Evolutionary conservation across 2,797 vertebrate species (phyloP).

Genomic region (Argyrosomus regius): DNA sequence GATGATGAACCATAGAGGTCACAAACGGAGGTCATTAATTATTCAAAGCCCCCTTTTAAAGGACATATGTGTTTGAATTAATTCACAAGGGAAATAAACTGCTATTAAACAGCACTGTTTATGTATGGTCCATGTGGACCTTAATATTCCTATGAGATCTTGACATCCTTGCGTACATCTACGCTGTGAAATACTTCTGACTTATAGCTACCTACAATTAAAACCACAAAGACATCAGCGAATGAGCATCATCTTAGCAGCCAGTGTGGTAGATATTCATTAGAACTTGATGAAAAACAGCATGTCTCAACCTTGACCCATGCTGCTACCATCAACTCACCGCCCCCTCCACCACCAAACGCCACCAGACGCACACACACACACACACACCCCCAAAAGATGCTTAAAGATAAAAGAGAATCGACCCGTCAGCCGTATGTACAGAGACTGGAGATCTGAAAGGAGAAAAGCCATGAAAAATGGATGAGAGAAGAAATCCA

Average conservation of each 20-base stretch:
- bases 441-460: conserved; percentile 81
- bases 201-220: conserved; percentile 27
- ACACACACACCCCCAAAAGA: conserved; percentile 64
- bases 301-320: conserved; percentile 69
- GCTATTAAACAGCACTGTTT: conserved; percentile 50
- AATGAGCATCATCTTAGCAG: conserved; percentile 37
- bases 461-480: conserved; percentile 87
- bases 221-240: conserved; percentile 27
- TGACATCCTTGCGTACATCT: conserved; percentile 13
- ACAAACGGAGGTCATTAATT: conserved; percentile 56
- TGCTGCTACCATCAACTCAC: conserved; percentile 15
- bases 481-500: conserved; percentile 87
- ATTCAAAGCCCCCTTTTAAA: conserved; percentile 63
- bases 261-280: conserved; percentile 40
- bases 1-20: conserved; percentile 56
- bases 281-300: conserved; percentile 64
- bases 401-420: conserved; percentile 85
- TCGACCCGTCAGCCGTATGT: conserved; percentile 78
- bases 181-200: conserved; percentile 28
- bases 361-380: conserved; percentile 43
- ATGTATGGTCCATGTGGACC: conserved; percentile 15
- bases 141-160: conserved; percentile 36
- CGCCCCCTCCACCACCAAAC: background rate
- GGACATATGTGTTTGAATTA: conserved; percentile 56
- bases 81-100: conserved; percentile 59